phyloP scores from a whole-genome alignment of 2,113 vertebrate genomes.

The Australoheros scitulus region DNA sequence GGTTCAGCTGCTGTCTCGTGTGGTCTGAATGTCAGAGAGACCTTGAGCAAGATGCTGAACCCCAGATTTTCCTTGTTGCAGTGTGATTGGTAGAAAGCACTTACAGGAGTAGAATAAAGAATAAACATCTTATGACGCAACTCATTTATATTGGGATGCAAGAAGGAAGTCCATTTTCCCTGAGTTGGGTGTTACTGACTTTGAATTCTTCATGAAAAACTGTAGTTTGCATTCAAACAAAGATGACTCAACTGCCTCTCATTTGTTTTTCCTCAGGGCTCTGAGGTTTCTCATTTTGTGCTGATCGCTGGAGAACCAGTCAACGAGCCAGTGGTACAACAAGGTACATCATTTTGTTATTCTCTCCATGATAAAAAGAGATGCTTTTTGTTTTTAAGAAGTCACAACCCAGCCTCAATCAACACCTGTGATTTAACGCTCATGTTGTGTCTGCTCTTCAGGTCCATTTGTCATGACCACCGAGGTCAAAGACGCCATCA shows the following conservation, averaged over 20 bases:
- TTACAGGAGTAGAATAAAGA: neutral
- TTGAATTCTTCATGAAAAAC: neutral
- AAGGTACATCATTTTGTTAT: conserved; percentile 55
- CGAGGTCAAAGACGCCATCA: conserved; percentile 76
- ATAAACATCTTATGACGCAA: neutral
- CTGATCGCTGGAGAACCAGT: conserved; percentile 83
- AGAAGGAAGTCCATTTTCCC: neutral
- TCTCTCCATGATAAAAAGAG: neutral
- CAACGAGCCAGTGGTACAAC: conserved; percentile 77
- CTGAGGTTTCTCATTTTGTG: conserved; percentile 78
- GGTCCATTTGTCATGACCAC: conserved; percentile 85
- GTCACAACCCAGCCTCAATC: neutral
- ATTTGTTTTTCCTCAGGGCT: conserved; percentile 64
- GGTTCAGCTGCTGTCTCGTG: too few relatives aligned
- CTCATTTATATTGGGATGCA: neutral
- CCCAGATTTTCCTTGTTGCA: neutral
- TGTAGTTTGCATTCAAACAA: neutral
- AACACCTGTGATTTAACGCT: neutral
- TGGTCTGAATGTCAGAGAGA: too few relatives aligned
- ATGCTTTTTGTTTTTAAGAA: neutral
- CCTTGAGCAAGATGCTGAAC: neutral
- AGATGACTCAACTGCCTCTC: neutral
- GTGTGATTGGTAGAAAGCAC: neutral
- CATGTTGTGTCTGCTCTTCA: conserved; percentile 53
- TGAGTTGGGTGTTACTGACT: neutral